Conservation (phyloP, 1,140 invertebrate genomes). For the Mizuhopecten yessoensis region DNA sequence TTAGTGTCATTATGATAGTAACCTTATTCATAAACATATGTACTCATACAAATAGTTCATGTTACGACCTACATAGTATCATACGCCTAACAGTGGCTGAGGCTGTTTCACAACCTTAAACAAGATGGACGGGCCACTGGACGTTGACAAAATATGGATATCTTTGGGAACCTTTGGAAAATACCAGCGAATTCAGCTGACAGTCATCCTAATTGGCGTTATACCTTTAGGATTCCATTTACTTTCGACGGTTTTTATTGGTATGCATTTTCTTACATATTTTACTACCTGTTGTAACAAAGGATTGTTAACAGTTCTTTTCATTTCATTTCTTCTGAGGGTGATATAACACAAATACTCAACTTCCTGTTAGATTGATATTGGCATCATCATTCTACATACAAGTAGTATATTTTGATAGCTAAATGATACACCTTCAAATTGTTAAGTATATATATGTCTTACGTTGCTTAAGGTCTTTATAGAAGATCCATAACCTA, state of each 20-base stretch:
- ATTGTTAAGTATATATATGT: too few species aligned
- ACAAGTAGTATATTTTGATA: too few species aligned
- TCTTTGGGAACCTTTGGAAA: not conserved
- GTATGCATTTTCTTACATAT: not conserved
- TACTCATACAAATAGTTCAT: not conserved
- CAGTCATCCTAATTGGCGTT: not conserved
- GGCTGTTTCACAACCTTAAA: not conserved
- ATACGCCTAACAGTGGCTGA: not conserved
- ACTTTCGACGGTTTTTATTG: not conserved
- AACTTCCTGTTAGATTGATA: too few species aligned
- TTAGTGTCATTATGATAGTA: not conserved
- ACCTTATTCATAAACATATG: not conserved
- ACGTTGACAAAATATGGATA: not conserved
- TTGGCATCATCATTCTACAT: too few species aligned
- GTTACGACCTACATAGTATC: not conserved
- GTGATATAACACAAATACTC: too few species aligned
- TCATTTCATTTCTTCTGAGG: too few species aligned
- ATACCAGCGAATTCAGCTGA: not conserved
- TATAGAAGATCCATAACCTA: too few species aligned
- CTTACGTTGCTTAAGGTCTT: too few species aligned
- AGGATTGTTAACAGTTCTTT: too few species aligned
- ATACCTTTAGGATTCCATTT: slow-evolving; percentile 2
- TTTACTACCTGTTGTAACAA: too few species aligned
- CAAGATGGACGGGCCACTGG: not conserved
- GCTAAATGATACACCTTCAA: too few species aligned